Conservation (phyloP, 2,797 vertebrate genomes). For the Arremon aurantiirostris region DNA sequence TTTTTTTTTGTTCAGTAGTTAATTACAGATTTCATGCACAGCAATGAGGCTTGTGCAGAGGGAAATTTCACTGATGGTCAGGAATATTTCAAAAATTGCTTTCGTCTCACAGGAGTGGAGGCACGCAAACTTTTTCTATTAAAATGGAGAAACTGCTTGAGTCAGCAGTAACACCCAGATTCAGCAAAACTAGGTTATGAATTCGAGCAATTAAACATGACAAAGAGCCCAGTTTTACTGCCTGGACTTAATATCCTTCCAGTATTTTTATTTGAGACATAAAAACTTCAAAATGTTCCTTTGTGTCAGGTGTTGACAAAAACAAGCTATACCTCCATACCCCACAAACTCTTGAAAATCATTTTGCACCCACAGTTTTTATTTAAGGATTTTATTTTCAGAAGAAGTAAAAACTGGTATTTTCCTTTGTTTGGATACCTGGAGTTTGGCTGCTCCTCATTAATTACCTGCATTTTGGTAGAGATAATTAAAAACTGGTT, state of each 20-base stretch:
- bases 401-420: neutral
- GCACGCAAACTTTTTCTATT: neutral
- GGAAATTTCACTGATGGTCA: neutral
- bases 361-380: neutral
- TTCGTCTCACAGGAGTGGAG: neutral
- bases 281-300: constrained; percentile 57
- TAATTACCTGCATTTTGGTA: neutral
- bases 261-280: constrained; percentile 25
- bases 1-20: neutral
- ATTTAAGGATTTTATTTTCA: neutral
- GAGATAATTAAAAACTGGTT: neutral
- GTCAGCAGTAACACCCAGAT: constrained; percentile 45
- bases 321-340: neutral
- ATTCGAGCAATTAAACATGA: constrained; percentile 75
- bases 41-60: neutral
- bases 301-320: constrained; percentile 30
- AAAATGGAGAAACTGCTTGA: constrained; percentile 43
- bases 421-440: neutral
- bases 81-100: neutral
- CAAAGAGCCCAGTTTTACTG: constrained; percentile 66
- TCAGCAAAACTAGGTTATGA: constrained; percentile 67
- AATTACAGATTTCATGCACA: neutral
- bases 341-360: neutral
- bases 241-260: constrained; percentile 43
- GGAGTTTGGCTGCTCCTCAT: neutral